Base-by-base conservation (phyloP, 2,888 invertebrate genomes). In the Anoplius nigerrimus region DNA sequence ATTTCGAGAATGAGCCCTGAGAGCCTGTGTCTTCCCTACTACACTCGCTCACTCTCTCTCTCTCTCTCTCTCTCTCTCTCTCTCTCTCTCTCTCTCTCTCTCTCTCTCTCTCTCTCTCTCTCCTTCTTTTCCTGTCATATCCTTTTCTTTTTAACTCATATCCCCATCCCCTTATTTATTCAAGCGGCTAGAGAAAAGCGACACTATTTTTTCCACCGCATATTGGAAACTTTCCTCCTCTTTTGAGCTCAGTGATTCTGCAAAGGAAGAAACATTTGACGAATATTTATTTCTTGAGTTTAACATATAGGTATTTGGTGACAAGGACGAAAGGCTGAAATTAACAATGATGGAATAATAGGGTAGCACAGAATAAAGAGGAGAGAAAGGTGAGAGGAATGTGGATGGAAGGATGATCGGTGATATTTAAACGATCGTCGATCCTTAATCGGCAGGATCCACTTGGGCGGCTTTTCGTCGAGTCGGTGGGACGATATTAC, bases 321-420 rank as follows among this genome's bases (percentile, higher is more conserved):
- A n/a, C n/a, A n/a, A n/a, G n/a, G n/a, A n/a, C n/a, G n/a, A n/a
- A n/a, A n/a, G n/a, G n/a, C n/a, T n/a, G n/a, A n/a, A n/a, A n/a
- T n/a, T n/a, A n/a, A n/a, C n/a, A n/a, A n/a, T n/a, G n/a, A n/a
- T n/a, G n/a, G n/a, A n/a, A n/a, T n/a, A n/a, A n/a, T n/a, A n/a
- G n/a, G n/a, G n/a, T n/a, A n/a, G n/a, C 42, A 13, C 13, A 8
- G 34, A 34, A 34, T 34, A 34, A 13, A 6, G 34, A 42, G 34
- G 64, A 75, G 71, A 16, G 55, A 2, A 52, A 22, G 57, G 74
- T 72, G 65, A 68, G 57, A 64, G 56, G 34, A 75, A 78, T 78
- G 79, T 78, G 78, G 74, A 56, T 59, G 76, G 72, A 74, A 76
- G 72, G 79, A 83, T 82, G 82, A 82, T 76, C 75, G 64, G 78